A percentile compares a stretch with the other conserved stretches of the same genome.
Evolutionary conservation across 2,797 vertebrate species (phyloP).

Genomic region (Heliangelus exortis): DNA sequence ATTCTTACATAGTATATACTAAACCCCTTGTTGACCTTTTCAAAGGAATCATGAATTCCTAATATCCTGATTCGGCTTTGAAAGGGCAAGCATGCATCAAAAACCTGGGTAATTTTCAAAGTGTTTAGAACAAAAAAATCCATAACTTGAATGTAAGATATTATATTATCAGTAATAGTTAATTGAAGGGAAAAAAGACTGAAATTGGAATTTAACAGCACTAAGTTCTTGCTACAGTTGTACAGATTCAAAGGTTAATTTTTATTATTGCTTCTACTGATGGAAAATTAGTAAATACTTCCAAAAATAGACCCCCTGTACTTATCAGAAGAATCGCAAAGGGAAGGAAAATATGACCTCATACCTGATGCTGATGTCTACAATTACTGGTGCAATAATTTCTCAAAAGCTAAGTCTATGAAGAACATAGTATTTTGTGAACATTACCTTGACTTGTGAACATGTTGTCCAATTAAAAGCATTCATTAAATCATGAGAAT

Average conservation of each 20-base stretch:
- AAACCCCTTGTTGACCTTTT: background rate
- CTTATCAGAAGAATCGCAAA: background rate
- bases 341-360: slow-evolving; percentile 1
- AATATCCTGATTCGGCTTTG: background rate
- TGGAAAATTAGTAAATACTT: slow-evolving; percentile 5
- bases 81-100: background rate
- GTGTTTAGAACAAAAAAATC: background rate
- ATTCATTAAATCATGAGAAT: slow-evolving; percentile 34
- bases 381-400: background rate
- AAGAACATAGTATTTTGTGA: slow-evolving; percentile 7
- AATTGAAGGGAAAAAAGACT: background rate
- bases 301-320: background rate
- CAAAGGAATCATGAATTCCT: background rate
- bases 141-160: background rate
- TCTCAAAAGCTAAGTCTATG: slow-evolving; percentile 24
- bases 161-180: background rate
- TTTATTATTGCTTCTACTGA: background rate
- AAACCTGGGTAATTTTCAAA: background rate
- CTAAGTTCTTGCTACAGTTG: background rate
- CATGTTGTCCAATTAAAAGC: slow-evolving; percentile 52
- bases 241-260: background rate
- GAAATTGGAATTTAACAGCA: background rate
- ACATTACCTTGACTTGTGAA: slow-evolving; percentile 21
- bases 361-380: background rate
- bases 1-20: background rate